Evolutionary conservation across 2,797 vertebrate genomes (phyloP).

Genomic region (Clamator glandarius): DNA sequence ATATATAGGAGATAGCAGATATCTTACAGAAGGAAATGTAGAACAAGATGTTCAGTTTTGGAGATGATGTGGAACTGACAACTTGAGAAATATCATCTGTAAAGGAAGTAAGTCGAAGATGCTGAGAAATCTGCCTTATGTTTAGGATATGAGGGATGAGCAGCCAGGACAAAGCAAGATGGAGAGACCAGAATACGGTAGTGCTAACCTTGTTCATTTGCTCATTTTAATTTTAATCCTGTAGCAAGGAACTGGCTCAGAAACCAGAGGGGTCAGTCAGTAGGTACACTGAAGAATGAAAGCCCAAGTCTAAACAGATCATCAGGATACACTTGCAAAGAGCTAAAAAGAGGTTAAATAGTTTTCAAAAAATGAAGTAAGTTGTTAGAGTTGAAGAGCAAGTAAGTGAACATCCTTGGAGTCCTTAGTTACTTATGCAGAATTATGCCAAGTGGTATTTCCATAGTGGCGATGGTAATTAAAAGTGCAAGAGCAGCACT

Average conservation of each 20-base stretch:
- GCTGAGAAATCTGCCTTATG: conserved; percentile 53
- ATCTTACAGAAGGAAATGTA: conserved; percentile 60
- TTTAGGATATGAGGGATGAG: background rate
- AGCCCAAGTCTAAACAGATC: background rate
- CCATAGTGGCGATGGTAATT: background rate
- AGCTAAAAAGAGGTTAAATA: background rate
- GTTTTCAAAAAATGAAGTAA: background rate
- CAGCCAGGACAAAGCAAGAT: background rate
- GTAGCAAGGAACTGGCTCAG: background rate
- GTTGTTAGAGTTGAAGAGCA: background rate
- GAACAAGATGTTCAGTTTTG: conserved; percentile 62
- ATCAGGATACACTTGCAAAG: background rate
- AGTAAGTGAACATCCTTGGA: background rate
- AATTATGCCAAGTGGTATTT: background rate
- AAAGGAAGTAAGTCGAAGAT: conserved; percentile 8
- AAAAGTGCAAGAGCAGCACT: background rate
- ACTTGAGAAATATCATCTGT: conserved; percentile 42
- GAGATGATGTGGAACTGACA: conserved; percentile 63
- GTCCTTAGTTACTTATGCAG: background rate
- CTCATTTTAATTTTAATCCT: conserved; percentile 5
- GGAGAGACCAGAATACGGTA: background rate
- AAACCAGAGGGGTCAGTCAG: background rate
- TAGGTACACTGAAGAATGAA: background rate
- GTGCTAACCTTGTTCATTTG: background rate
- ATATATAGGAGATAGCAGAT: conserved; percentile 53